A percentile compares a stretch with the other conserved stretches of the same genome.
Conservation (phyloP, 1,140 invertebrate species). For the Zaprionus inermis region DNA sequence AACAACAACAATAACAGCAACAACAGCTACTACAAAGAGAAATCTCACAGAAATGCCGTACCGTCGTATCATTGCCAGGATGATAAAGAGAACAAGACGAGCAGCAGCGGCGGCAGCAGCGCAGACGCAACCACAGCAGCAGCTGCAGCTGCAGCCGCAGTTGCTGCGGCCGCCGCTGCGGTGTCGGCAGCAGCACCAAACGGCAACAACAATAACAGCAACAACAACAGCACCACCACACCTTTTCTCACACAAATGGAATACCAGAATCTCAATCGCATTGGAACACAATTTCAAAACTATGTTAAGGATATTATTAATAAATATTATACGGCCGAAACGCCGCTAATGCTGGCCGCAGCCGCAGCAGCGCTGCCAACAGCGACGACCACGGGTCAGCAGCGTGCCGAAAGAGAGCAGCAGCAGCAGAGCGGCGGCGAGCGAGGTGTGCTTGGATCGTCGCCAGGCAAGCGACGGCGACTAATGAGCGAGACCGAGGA, state of each 20-base stretch:
- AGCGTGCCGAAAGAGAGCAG: conserved; percentile 19
- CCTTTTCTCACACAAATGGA: conserved; percentile 81
- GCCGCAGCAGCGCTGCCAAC: conserved; percentile 70
- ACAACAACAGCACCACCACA: conserved; percentile 44
- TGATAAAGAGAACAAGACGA: conserved; percentile 72
- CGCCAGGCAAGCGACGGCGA: conserved; percentile 65
- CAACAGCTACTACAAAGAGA: conserved; percentile 69
- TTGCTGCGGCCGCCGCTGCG: conserved; percentile 26
- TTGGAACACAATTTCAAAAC: conserved; percentile 81
- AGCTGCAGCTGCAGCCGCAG: conserved; percentile 30
- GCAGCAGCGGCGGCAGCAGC: conserved; percentile 31
- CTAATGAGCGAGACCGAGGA: conserved; percentile 80
- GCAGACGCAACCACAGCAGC: conserved; percentile 21
- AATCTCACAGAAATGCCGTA: conserved; percentile 72
- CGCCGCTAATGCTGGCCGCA: conserved; percentile 69
- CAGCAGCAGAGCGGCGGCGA: conserved; percentile 28
- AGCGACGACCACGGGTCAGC: conserved; percentile 70
- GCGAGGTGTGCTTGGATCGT: conserved; percentile 4
- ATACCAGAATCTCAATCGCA: conserved; percentile 82
- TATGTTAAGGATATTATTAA: conserved; percentile 83
- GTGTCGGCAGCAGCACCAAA: conserved; percentile 25
- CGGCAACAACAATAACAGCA: conserved; percentile 43
- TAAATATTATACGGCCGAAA: conserved; percentile 82
- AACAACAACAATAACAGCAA: conserved; percentile 55
- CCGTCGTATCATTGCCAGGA: conserved; percentile 58